These are phyloP conservation scores for Larimichthys polyactis DNA, from an alignment of 2,113 vertebrate genomes.

Conservation along the genomic window DNA sequence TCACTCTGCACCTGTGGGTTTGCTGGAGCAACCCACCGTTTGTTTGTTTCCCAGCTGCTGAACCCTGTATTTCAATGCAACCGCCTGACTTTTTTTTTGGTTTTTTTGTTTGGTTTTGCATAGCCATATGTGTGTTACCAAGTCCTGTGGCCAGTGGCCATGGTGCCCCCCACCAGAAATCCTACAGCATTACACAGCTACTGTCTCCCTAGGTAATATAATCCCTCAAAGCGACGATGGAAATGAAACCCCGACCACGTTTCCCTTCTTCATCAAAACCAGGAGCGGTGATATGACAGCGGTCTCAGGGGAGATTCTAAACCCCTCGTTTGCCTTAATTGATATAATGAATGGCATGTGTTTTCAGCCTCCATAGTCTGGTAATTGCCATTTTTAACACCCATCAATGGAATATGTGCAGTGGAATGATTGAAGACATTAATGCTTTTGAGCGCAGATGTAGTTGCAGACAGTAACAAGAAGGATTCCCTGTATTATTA, in stretches of 20 bases:
- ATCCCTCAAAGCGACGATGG: conserved; percentile 47
- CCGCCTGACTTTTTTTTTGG: conserved; percentile 27
- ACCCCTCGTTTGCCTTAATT: conserved; percentile 85
- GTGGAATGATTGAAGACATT: conserved; percentile 78
- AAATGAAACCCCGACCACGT: conserved; percentile 57
- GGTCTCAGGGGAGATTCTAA: conserved; percentile 80
- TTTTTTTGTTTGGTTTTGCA: conserved; percentile 17
- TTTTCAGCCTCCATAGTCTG: conserved; percentile 77
- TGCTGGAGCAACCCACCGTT: background rate
- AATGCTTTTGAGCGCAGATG: conserved; percentile 77
- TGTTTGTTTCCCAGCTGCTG: conserved; percentile 2
- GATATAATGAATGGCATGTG: conserved; percentile 83
- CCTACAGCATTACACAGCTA: conserved; percentile 26
- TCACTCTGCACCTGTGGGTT: conserved; percentile 1
- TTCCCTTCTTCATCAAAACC: conserved; percentile 69
- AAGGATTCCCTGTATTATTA: conserved; percentile 72
- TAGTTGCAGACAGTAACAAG: conserved; percentile 69
- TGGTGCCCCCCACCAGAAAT: conserved; percentile 14
- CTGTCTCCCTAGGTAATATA: conserved; percentile 43
- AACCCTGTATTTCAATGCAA: conserved; percentile 2
- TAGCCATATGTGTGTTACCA: background rate
- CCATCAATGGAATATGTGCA: conserved; percentile 80
- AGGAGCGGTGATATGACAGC: conserved; percentile 70
- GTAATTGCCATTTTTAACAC: conserved; percentile 87
- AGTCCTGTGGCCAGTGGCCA: conserved; percentile 40